These are phyloP conservation scores for Cheilosia grossa DNA, from an alignment of 2,888 invertebrate species.

Conservation along the genomic window DNA sequence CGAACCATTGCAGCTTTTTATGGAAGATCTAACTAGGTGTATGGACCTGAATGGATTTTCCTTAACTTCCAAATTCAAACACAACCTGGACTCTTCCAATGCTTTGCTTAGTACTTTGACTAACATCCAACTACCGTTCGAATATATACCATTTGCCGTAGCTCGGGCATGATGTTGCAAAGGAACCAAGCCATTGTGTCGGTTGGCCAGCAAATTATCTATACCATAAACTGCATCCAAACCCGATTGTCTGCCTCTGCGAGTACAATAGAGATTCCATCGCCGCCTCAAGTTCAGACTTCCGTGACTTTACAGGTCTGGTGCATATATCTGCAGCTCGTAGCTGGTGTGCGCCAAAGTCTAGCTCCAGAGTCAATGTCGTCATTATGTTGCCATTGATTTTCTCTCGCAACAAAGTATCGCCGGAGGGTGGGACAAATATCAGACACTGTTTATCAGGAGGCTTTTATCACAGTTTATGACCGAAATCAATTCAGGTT, in stretches of 20 bases:
- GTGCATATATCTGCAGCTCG: background rate
- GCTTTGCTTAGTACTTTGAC: too few relatives aligned
- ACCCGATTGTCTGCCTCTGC: conserved; percentile 44
- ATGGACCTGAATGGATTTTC: too few relatives aligned
- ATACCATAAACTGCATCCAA: conserved; percentile 4
- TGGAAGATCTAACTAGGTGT: too few relatives aligned
- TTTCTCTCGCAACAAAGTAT: conserved; percentile 56
- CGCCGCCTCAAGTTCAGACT: conserved; percentile 65
- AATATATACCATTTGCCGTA: background rate
- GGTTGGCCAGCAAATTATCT: conserved; percentile 12
- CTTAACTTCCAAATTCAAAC: too few relatives aligned
- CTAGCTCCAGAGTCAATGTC: conserved; percentile 62
- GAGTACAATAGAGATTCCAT: conserved; percentile 70
- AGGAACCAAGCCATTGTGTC: conserved; percentile 4
- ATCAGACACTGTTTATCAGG: conserved; percentile 68
- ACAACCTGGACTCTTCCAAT: too few relatives aligned
- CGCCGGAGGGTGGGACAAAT: conserved; percentile 55
- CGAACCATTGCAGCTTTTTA: too few relatives aligned
- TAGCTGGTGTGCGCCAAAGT: conserved; percentile 1
- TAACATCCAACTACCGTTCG: background rate
- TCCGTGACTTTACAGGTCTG: conserved; percentile 64
- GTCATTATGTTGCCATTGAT: conserved; percentile 74
- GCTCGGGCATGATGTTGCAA: background rate
- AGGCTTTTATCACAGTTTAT: conserved; percentile 68
- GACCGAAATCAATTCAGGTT: conserved; percentile 71